Percentiles rank a stretch among this genome's conserved stretches.
Evolutionary conservation across 1,140 invertebrate genomes (phyloP).

Genomic region (Probaryconus sp.): DNA sequence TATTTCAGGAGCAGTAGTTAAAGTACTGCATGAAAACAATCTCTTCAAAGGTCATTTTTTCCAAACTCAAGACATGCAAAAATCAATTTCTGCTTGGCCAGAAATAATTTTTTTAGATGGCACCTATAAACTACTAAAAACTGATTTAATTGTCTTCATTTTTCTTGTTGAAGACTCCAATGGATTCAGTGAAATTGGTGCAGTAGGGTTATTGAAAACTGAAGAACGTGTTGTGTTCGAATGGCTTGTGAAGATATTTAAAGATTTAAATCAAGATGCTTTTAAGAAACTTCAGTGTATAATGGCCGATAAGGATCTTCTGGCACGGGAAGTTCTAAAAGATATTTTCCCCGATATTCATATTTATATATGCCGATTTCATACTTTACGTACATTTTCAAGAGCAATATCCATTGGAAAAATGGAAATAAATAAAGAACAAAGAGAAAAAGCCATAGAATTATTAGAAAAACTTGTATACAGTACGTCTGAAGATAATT

Average conservation of each 20-base stretch:
- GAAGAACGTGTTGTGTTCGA: background rate
- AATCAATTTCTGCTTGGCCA: too few relatives aligned
- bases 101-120: constrained; percentile 1
- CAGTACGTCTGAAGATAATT: constrained; percentile 18
- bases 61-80: too few relatives aligned
- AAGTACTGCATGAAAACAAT: too few relatives aligned
- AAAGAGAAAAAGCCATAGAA: background rate
- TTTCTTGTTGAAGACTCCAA: constrained; percentile 1
- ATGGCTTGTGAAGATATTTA: background rate
- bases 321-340: background rate
- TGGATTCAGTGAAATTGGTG: constrained; percentile 3
- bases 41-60: too few relatives aligned
- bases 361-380: constrained; percentile 2
- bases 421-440: background rate
- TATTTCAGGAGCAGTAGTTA: too few relatives aligned
- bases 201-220: background rate
- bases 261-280: background rate
- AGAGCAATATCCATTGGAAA: background rate
- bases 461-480: constrained; percentile 26
- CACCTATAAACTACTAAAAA: constrained; percentile 1
- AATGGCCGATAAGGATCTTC: constrained; percentile 1
- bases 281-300: background rate
- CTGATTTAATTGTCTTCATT: background rate
- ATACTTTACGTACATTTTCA: constrained; percentile 1
- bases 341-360: background rate